A percentile compares a stretch with the other conserved stretches of the same genome.
Evolutionary conservation across 2,113 vertebrate species (phyloP).

Genomic region (Nothobranchius kuhntae): DNA sequence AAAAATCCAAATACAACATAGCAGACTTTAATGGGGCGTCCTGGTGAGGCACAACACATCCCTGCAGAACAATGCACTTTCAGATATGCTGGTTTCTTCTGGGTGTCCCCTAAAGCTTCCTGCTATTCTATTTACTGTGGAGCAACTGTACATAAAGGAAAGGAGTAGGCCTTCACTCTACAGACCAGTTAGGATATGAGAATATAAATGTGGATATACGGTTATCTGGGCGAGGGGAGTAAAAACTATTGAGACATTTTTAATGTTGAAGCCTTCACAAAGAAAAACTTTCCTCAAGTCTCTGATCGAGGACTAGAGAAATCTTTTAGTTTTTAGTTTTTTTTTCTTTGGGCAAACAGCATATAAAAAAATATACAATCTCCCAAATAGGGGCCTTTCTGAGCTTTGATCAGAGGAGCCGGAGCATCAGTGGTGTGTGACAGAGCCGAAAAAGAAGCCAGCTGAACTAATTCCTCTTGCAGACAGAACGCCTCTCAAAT

Average conservation of each 20-base stretch:
- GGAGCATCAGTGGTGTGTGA: slow-evolving; percentile 11
- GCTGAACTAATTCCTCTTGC: slow-evolving; percentile 26
- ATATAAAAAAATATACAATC: slow-evolving; percentile 1
- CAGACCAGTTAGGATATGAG: neutral
- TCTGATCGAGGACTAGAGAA: neutral
- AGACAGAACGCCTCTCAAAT: slow-evolving; percentile 15
- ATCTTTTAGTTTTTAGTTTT: neutral
- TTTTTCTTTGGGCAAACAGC: slow-evolving; percentile 8
- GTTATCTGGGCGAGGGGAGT: neutral
- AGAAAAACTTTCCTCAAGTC: neutral
- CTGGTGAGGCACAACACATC: slow-evolving; percentile 37
- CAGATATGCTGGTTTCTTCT: slow-evolving; percentile 19
- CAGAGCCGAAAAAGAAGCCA: slow-evolving; percentile 14
- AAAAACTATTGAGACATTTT: neutral
- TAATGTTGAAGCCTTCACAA: neutral
- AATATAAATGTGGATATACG: neutral
- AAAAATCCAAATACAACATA: slow-evolving; percentile 25
- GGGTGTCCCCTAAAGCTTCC: slow-evolving; percentile 20
- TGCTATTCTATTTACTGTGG: neutral
- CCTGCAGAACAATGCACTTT: slow-evolving; percentile 31
- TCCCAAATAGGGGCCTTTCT: slow-evolving; percentile 15
- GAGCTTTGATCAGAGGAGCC: slow-evolving; percentile 27
- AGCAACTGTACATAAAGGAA: neutral
- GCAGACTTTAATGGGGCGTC: slow-evolving; percentile 44
- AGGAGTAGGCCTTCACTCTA: neutral